phyloP scores from a whole-genome alignment of 2,888 invertebrate genomes.

The Parochlus steinenii region DNA sequence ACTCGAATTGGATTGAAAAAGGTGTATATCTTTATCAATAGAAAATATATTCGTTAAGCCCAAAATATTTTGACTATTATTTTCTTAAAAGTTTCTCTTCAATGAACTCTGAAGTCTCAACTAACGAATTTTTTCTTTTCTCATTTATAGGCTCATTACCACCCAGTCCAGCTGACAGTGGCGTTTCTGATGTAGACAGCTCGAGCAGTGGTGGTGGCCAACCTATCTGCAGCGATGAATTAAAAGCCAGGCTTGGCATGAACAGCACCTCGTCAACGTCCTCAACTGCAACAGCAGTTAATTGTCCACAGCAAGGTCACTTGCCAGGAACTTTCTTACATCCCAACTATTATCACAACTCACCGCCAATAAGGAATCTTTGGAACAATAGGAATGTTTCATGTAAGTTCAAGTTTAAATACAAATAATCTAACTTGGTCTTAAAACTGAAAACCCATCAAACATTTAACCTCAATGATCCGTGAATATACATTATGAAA shows the following conservation, averaged over 20 bases:
- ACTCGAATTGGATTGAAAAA: conserved; percentile 11
- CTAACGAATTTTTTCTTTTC: conserved; percentile 4
- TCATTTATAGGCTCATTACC: conserved; percentile 69
- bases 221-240: conserved; percentile 45
- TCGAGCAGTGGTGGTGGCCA: conserved; percentile 63
- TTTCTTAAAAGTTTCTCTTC: not conserved
- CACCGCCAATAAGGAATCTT: conserved; percentile 30
- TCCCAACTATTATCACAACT: conserved; percentile 49
- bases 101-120: no score
- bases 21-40: conserved; percentile 8
- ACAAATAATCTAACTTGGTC: not conserved
- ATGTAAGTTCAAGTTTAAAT: conserved; percentile 29
- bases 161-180: conserved; percentile 93
- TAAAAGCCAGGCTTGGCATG: conserved; percentile 75
- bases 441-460: not conserved
- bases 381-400: conserved; percentile 31
- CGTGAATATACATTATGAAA: not conserved
- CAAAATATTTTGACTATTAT: conserved; percentile 12
- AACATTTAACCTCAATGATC: not conserved
- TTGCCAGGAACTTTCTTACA: conserved; percentile 39
- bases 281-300: no score
- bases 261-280: conserved; percentile 35
- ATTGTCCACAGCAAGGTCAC: conserved; percentile 22
- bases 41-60: not conserved
- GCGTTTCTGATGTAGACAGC: conserved; percentile 92